Base-by-base conservation (phyloP, 2,797 vertebrate species). In the Numenius phaeopus region DNA sequence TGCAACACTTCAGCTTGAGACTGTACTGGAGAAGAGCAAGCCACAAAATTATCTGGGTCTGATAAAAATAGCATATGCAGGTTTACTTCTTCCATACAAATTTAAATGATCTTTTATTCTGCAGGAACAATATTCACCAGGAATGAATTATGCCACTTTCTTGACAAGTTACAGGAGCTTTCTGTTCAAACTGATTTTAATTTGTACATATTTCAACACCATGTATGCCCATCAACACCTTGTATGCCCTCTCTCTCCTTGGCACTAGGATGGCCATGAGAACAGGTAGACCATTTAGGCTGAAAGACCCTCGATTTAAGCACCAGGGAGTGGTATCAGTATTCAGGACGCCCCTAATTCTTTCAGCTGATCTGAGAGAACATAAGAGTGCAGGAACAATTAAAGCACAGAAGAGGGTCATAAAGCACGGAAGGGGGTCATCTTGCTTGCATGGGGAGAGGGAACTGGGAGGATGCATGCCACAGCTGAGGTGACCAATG, bases 401-500 rank as follows among this genome's bases (percentile, higher is more conserved):
- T 46, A 71, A 72, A 58, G 13, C 17, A 77, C 21, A 47, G 12
- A 69, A 64, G 34, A 78, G 7, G 20, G 40, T 59, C 75, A 71
- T 10, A 71, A 72, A 58, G 13, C 17, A 77, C 21, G 44, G 12
- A 69, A 64, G 34, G 76, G 7, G 20, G 40, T 59, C 75, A 71
- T 10, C 29, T 66, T 88, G 32, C 49, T 75, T 61, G 64, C 13
- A 20, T 0, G 7, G 10, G 9, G 42, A 83, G 58, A 59, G 40
- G n/a, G 42, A 73, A 39, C 40, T 75, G 40, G 13, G 10, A 29
- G 22, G 10, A n/a, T 23, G 7, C 0, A 3, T 40, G 57, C 7
- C 22, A 55, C 17, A 75, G 52, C 3, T 0, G 2, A 14, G 12
- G 13, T 57, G 57, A 69, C 3, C 1, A 1, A 29, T 8, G 23